Percentiles rank a stretch among this genome's conserved stretches.
phyloP scores from a whole-genome alignment of 2,797 vertebrate genomes.

The Labroides dimidiatus region DNA sequence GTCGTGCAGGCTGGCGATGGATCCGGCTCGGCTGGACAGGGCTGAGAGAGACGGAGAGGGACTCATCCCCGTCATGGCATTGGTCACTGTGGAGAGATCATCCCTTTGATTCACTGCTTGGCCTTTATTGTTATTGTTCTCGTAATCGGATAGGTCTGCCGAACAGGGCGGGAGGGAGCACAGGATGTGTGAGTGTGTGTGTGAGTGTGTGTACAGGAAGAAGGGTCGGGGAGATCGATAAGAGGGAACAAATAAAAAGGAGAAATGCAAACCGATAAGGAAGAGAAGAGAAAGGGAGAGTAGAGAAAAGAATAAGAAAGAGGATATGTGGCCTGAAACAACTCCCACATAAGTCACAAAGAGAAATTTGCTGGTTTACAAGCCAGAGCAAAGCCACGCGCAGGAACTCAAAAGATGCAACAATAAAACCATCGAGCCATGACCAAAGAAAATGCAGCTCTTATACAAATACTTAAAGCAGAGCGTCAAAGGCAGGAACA shows the following conservation, averaged over 20 bases:
- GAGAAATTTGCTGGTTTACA: conserved; percentile 53
- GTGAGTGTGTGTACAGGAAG: conserved; percentile 48
- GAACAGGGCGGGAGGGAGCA: conserved; percentile 27
- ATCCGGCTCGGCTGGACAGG: conserved; percentile 94
- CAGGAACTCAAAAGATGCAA: conserved; percentile 57
- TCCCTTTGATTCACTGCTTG: conserved; percentile 89
- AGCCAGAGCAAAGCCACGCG: conserved; percentile 61
- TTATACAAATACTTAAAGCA: conserved; percentile 58
- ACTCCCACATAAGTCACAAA: conserved; percentile 61
- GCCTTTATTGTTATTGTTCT: conserved; percentile 90
- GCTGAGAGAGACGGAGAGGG: conserved; percentile 95
- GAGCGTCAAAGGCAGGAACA: conserved; percentile 38
- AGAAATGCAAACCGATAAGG: conserved; percentile 61
- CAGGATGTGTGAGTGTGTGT: conserved; percentile 36
- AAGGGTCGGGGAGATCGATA: conserved; percentile 67
- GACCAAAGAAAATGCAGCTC: conserved; percentile 50
- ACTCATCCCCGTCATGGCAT: conserved; percentile 95
- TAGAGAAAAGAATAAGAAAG: conserved; percentile 79
- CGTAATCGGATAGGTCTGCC: conserved; percentile 90
- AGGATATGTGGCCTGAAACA: conserved; percentile 82
- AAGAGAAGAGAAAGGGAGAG: conserved; percentile 61
- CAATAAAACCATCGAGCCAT: conserved; percentile 51
- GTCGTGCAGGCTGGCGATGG: conserved; percentile 94
- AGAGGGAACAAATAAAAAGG: conserved; percentile 69
- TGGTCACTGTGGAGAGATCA: conserved; percentile 99